Base-by-base conservation (phyloP, 2,888 invertebrate genomes). In the Cacoxenus indagator region DNA sequence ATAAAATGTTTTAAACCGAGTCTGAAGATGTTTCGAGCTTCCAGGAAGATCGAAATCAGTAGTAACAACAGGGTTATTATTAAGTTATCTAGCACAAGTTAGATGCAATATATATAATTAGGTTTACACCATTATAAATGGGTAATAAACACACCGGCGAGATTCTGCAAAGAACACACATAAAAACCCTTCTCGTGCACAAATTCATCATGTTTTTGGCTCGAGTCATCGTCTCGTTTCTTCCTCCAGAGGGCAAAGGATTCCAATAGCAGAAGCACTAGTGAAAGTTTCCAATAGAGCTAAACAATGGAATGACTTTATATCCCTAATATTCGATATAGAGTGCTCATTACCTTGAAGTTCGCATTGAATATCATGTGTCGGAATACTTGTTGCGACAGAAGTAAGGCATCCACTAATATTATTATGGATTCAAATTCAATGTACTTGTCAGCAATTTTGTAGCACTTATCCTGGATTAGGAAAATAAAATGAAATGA, bases 361-460 rank as follows among this genome's bases (percentile, higher is more conserved):
- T 92, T 89, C 6, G 93, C 92, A 85, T 97, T 97, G 76, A 92
- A 93, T 11, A 97, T 89, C 37, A 96, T 90, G 89, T 97, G 97
- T 37, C 96, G 90, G 85, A 95, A 96, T 0, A 96, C 96, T 78
- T 92, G 91, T 70, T 91, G 92, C 54, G 94, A 94, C 76, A 97
- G 90, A 11, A 97, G 88, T 29, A 97, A 91, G 27, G 96, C 89
- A 87, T 97, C 97, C 70, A 97, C 93, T 81, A 95, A 91, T 0
- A 96, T 92, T 74, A 97, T 93, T 0, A 95, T 93, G n/a, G 93
- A 91, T 84, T 97, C 97, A 87, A 94, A 96, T 88, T 97, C 97
- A 70, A 97, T 92, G 84, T 97, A 97, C 86, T 96, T 96, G 86
- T 97, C 97, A 0, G 95, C 95, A 14, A 93, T 87, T 55, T 91